Base-by-base conservation (phyloP, 1,140 invertebrate genomes). In the Drosophila truncata region DNA sequence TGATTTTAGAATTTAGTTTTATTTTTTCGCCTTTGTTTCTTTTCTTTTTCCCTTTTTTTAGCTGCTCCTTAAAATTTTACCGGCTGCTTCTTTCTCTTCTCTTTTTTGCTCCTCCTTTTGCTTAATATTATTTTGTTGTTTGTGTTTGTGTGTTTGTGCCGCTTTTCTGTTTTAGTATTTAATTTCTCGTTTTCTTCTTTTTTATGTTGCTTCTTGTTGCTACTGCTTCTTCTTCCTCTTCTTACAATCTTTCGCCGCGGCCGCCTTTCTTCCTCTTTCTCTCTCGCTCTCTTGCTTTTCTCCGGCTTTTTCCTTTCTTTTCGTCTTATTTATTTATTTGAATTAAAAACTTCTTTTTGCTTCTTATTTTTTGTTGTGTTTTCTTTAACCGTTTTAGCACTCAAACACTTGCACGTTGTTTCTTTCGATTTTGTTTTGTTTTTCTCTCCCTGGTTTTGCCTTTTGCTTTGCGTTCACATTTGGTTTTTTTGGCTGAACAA, bases 381-480 rank as follows among this genome's bases (percentile, higher is more conserved):
- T 33, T 39, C 18, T 31, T 35, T n/a, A 47, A 37, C 49, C 61
- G 62, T 29, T n/a, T n/a, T n/a, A 64, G 59, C 58, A 61, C 62
- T 62, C 62, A 64, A 27, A 23, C 62, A 33, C 57, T 42, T 6
- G 14, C 27, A 58, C 60, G 16, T 44, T 58, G 25, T 35, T 50
- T 41, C 49, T 35, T 47, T 78, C 52, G 52, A 37, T 78, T 57
- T 79, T 71, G 29, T 64, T 71, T 35, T 67, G 46, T 77, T 77
- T 54, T 76, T 77, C 41, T 66, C 49, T 50, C 50, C 41, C 46
- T 59, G 37, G 29, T 59, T 42, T 69, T 69, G 46, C 54, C 42
- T 35, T 63, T 65, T 54, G 58, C 37, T 64, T 76, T 77, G 47
- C 58, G 62, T 77, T 46, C 44, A 52, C 57, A 55, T 78, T 78